Base-by-base conservation (phyloP, 2,888 invertebrate genomes). In the Parasteatoda lunata region DNA sequence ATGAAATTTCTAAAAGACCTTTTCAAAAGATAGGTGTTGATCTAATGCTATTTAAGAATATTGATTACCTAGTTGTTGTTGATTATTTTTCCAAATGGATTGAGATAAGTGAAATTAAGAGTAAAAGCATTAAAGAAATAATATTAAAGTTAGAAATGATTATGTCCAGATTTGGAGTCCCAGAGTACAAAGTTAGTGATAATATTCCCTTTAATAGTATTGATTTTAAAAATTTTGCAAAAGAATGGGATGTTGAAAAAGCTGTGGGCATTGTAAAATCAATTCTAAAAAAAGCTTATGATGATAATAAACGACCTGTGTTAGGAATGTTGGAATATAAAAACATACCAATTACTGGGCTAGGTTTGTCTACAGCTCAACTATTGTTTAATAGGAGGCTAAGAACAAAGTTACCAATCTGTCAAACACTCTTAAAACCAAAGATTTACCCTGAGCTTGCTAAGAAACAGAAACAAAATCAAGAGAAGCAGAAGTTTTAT, bases 51-150 rank as follows among this genome's bases (percentile, higher is more conserved):
- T 59, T 45, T 8, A 5, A n/a, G 70, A 59, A 71, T 54, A 15
- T n/a, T 5, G 64, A 59, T 11, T 75, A 52, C 47, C 13, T 66
- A 49, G 49, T 70, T 47, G 49, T 49, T 9, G 5, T 70, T 49
- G 75, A 76, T 66, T 66, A 76, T 66, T 65, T n/a, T 45, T 47
- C 5, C 11, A 77, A 68, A 54, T 68, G n/a, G 77, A 77, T 47
- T 30, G 52, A 69, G n/a, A 7, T 66, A 8, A 47, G 66, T 13
- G 11, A 13, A 64, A 9, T 65, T 6, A 72, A 73, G n/a, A 30
- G 8, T 52, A 69, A 77, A 66, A 68, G 13, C 8, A 51, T 47
- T 2, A 15, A 9, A 9, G 52, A 54, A 30, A 52, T 69, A 11
- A 68, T 69, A 5, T 30, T 9, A 52, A 11, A n/a, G 3, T 7